phyloP scores from a whole-genome alignment of 2,888 invertebrate species.

The Bombylius major region DNA sequence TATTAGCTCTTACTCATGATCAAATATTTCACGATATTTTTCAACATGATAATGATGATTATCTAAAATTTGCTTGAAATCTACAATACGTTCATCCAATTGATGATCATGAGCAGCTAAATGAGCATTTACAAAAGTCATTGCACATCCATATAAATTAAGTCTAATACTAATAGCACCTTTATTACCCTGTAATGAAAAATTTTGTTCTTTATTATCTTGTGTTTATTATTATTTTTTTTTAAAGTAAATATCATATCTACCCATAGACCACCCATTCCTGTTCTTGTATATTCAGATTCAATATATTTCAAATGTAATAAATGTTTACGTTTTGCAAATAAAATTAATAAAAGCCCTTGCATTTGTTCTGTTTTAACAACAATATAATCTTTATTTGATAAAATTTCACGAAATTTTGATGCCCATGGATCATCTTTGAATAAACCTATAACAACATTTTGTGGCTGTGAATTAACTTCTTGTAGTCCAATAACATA shows the following conservation, averaged over 20 bases:
- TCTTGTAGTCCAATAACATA: constrained; percentile 81
- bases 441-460: constrained; percentile 65
- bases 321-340: constrained; percentile 65
- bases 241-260: not conserved
- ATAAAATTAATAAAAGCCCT: constrained; percentile 69
- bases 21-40: constrained; percentile 72
- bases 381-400: constrained; percentile 57
- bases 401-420: constrained; percentile 55
- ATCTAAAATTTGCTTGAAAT: constrained; percentile 76
- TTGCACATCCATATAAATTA: constrained; percentile 74
- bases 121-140: constrained; percentile 83
- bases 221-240: no score
- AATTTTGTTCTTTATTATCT: not conserved
- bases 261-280: constrained; percentile 87
- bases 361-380: constrained; percentile 71
- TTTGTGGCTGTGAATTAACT: constrained; percentile 77
- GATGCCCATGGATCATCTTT: constrained; percentile 80
- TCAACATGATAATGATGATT: constrained; percentile 66
- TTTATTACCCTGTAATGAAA: constrained; percentile 69
- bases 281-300: constrained; percentile 77
- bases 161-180: constrained; percentile 83
- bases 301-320: constrained; percentile 74
- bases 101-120: constrained; percentile 80
- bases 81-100: constrained; percentile 70
- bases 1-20: constrained; percentile 58